Base-by-base conservation (phyloP, 2,888 invertebrate species). In the Drosophila rellima region DNA sequence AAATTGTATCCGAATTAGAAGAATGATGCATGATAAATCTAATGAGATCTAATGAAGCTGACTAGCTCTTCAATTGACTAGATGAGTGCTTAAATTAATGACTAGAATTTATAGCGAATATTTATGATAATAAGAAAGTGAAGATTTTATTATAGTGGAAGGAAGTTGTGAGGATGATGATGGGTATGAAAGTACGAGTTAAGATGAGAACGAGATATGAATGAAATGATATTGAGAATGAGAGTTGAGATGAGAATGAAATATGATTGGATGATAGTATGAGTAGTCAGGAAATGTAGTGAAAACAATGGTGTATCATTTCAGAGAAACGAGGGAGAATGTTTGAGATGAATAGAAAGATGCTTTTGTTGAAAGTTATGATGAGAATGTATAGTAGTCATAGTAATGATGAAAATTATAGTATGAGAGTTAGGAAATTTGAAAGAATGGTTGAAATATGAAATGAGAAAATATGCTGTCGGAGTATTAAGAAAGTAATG, bases 1-100 rank as follows among this genome's bases (percentile, higher is more conserved):
- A 83, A 80, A 68, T 66, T 82, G 57, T 66, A 57, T 54, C 47
- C 65, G 73, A 76, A 71, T 31, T 40, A 20, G 42, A 44, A 47
- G 42, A 31, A 47, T 47, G 20, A 42, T 54, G 3, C 13, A 23
- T 35, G 15, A 23, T 31, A 15, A 42, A 26, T 15, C 45, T 55
- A 40, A 61, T 52, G 63, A 59, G 51, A 50, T 60, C 15, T 26
- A 63, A 57, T 26, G 1, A 37, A 15, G 31, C 39, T 71, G 69
- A 71, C 40, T 74, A 69, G 50, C 50, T 47, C 13, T 18, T 40
- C 48, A 37, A 31, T 31, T 62, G 70, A 64, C 83, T 82, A 79
- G 82, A 56, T 64, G 48, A 61, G 37, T 60, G 52, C 17, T 42
- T 62, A 64, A 82, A 72, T 57, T 72, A 77, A n/a, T 79, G 81